These are phyloP conservation scores for Lichenostomus cassidix DNA, from an alignment of 2,113 vertebrate genomes.

Conservation along the genomic window DNA sequence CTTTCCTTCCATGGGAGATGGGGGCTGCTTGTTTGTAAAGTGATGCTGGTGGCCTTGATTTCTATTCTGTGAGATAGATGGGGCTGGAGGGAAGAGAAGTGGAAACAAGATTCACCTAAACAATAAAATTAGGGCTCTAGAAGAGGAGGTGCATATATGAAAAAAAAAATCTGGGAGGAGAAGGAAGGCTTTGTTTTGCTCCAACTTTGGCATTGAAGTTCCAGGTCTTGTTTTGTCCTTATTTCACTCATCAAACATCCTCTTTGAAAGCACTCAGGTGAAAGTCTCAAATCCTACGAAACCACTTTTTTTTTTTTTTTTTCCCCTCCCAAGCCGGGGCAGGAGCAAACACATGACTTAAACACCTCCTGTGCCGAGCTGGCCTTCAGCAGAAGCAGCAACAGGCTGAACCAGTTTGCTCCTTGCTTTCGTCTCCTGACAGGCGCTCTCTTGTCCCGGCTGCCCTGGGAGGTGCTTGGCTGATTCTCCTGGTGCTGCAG, in stretches of 20 bases:
- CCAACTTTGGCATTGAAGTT: neutral
- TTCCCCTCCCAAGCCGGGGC: neutral
- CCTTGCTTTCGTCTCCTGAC: neutral
- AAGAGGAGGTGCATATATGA: neutral
- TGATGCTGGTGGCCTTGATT: neutral
- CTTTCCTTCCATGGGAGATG: neutral
- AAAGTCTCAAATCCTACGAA: neutral
- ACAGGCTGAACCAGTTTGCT: conserved; percentile 61
- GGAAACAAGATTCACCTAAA: neutral
- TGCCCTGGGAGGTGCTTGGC: conserved; percentile 27
- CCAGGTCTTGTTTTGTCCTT: neutral
- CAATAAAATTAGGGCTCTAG: neutral
- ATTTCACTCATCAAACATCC: neutral
- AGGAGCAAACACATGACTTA: conserved; percentile 22
- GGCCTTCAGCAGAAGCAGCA: conserved; percentile 10
- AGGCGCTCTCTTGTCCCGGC: neutral
- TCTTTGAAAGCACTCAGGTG: neutral
- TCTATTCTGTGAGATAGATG: neutral
- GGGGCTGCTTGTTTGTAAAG: neutral
- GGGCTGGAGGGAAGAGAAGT: neutral
- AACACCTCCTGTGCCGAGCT: neutral
- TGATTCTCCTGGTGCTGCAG: neutral
- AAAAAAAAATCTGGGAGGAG: neutral
- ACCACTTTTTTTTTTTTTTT: neutral
- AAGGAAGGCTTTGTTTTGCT: neutral